Evolutionary conservation across 2,113 vertebrate species (phyloP), one percentile per base, ranked within the genome.

Genomic region (Notarius lentiginosus): DNA sequence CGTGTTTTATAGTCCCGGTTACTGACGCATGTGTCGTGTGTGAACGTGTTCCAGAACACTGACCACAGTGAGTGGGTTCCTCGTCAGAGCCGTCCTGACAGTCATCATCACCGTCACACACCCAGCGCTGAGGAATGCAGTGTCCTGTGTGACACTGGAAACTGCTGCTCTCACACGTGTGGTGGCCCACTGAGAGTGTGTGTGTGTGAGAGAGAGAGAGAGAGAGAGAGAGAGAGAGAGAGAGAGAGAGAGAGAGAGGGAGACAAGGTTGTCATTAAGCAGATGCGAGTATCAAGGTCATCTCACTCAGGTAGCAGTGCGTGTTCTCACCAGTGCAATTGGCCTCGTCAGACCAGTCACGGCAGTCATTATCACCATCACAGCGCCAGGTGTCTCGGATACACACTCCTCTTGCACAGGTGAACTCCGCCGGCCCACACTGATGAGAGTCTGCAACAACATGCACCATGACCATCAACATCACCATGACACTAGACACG

Each of bases 331-430:
- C 96, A 0, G 97, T 98, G 86, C 98, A 99, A 94, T 99, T 99
- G 0, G 94, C 94, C 92, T 99, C 98, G 0, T 99, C 98, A 0
- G 98, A 99, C 98, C 98, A 99, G 92, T 99, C 98, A 84, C 97
- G 94, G 96, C 98, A 99, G 90, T 99, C 98, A 0, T 99, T 99
- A 90, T 99, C 98, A 0, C 98, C 98, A 0, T 99, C 98, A 1
- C 98, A 99, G 88, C 96, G 97, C 98, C 98, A 99, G 18, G 96
- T 96, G 18, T 96, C 95, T 0, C 98, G 97, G 87, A 99, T 96
- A 87, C 98, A 99, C 91, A 99, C 96, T 2, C 98, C 98, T 0
- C 97, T 96, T n/a, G 95, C 96, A 91, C 98, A 99, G 14, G 94
- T 97, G 91, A 97, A 99, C 70, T 99, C 98, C 0, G 96, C 96